Conservation (phyloP, 1,140 invertebrate species). For the Conus betulinus region DNA sequence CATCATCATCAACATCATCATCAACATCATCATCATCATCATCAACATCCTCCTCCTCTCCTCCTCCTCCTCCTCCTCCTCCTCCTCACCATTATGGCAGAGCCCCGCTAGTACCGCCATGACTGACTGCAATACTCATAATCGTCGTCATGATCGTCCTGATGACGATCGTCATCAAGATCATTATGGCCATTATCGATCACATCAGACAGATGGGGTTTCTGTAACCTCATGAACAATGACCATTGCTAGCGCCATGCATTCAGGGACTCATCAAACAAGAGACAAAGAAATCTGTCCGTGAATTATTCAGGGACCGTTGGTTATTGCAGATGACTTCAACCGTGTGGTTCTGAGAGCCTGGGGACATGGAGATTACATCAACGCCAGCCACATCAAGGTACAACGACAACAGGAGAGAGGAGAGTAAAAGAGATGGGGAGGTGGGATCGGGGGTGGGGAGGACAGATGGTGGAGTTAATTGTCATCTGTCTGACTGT, state of each 20-base stretch:
- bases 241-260: neutral
- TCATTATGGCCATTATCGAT: constrained; percentile 3
- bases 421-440: neutral
- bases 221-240: neutral
- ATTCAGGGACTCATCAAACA: neutral
- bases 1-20: constrained; percentile 47
- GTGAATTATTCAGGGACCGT: neutral
- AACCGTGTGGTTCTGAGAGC: constrained; percentile 27
- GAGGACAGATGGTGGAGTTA: too few species aligned
- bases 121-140: too few species aligned
- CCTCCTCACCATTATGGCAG: constrained; percentile 21
- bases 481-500: too few species aligned
- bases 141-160: too few species aligned
- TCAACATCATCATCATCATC: constrained; percentile 48
- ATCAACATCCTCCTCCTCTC: constrained; percentile 45
- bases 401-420: constrained; percentile 3
- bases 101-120: too few species aligned
- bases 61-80: constrained; percentile 44
- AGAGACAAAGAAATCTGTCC: neutral
- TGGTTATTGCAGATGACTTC: constrained; percentile 24
- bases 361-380: constrained; percentile 25
- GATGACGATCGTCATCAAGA: neutral
- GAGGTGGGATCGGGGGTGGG: too few species aligned
- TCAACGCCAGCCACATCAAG: constrained; percentile 33
- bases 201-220: neutral